These are phyloP conservation scores for Oegoconia quadripuncta DNA, from an alignment of 2,888 invertebrate genomes.

Conservation along the genomic window DNA sequence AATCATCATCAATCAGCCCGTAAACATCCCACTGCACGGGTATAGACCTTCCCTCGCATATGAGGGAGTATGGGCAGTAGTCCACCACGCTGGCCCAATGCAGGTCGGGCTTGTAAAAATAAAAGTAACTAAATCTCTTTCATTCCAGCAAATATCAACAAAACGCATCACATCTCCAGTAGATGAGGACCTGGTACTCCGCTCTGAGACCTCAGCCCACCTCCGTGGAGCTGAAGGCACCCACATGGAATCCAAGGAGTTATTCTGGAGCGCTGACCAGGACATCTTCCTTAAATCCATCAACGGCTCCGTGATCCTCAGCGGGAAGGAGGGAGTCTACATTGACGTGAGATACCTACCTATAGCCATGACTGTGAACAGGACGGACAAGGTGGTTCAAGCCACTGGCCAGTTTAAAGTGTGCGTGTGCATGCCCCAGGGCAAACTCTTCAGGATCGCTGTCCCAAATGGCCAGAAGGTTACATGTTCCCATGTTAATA, in stretches of 20 bases:
- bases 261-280: conserved; percentile 88
- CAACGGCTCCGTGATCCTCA: conserved; percentile 86
- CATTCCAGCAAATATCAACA: conserved; percentile 79
- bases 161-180: conserved; percentile 87
- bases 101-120: neutral
- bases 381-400: conserved; percentile 36
- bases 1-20: no score
- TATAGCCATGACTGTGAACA: conserved; percentile 72
- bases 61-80: no score
- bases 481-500: conserved; percentile 81
- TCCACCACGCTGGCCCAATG: no score
- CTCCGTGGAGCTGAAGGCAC: conserved; percentile 91
- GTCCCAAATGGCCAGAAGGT: conserved; percentile 80
- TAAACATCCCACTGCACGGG: no score
- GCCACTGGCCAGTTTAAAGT: conserved; percentile 86
- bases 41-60: no score
- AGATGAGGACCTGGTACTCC: conserved; percentile 81
- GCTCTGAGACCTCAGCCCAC: conserved; percentile 83
- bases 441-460: conserved; percentile 88
- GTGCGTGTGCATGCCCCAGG: conserved; percentile 94
- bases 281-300: conserved; percentile 87
- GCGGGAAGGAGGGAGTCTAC: conserved; percentile 84
- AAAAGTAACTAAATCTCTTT: neutral
- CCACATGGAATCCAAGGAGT: conserved; percentile 83
- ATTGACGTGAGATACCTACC: conserved; percentile 86